Percentiles rank a stretch among this genome's conserved stretches.
Conservation (phyloP, 2,113 vertebrate species). For the Paratilapia polleni region DNA sequence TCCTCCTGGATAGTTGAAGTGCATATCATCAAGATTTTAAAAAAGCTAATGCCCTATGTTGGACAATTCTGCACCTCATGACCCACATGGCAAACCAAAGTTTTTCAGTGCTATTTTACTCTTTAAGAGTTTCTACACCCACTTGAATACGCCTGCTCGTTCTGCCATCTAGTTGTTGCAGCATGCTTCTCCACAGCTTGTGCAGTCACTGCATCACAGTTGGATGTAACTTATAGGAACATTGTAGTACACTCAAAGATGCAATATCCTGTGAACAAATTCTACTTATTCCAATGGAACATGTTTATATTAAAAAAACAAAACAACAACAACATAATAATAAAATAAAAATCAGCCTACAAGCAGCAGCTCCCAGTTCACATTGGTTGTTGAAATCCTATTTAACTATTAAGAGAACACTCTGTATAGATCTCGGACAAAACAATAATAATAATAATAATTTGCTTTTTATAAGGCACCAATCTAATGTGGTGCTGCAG, state of each 20-base stretch:
- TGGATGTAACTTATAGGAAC: background rate
- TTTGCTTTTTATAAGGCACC: background rate
- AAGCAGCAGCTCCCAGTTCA: background rate
- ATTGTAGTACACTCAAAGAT: background rate
- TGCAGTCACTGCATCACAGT: background rate
- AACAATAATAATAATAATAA: background rate
- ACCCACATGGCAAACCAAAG: background rate
- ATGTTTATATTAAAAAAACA: background rate
- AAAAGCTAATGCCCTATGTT: background rate
- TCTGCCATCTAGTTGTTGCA: conserved; percentile 12
- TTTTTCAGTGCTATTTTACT: background rate
- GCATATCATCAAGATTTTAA: background rate
- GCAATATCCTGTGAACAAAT: rapidly evolving
- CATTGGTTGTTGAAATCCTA: background rate
- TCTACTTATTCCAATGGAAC: background rate
- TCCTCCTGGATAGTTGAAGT: background rate
- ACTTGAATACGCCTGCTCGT: background rate
- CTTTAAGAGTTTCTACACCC: background rate
- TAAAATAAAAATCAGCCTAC: background rate
- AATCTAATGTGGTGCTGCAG: conserved; percentile 13
- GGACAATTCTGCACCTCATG: background rate
- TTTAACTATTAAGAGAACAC: background rate
- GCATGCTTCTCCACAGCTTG: background rate
- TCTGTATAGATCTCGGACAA: conserved; percentile 37
- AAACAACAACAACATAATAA: too few species aligned